These are phyloP conservation scores for Sebastiscus tertius DNA, from an alignment of 2,797 vertebrate genomes.

Conservation along the genomic window DNA sequence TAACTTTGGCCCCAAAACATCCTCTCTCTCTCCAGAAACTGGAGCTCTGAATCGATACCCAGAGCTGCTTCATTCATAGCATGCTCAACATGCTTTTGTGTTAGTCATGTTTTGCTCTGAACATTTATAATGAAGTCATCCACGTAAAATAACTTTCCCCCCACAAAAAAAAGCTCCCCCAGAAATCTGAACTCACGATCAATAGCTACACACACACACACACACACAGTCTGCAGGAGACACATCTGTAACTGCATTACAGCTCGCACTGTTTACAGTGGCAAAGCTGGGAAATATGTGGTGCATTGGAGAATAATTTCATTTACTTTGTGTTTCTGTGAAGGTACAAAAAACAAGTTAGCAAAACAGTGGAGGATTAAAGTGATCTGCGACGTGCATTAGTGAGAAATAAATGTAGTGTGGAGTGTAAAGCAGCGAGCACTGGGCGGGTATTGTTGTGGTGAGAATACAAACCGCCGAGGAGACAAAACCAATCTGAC, in stretches of 20 bases:
- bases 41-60: slow-evolving; percentile 49
- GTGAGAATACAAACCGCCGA: slow-evolving; percentile 62
- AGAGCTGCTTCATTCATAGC: slow-evolving; percentile 28
- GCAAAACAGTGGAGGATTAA: slow-evolving; percentile 38
- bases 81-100: slow-evolving; percentile 9
- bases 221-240: slow-evolving; percentile 40
- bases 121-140: slow-evolving; percentile 50
- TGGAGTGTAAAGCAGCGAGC: slow-evolving; percentile 18
- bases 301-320: slow-evolving; percentile 23
- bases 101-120: slow-evolving; percentile 34
- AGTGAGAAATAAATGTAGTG: slow-evolving; percentile 9
- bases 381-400: slow-evolving; percentile 26
- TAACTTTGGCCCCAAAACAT: slow-evolving; percentile 38
- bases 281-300: slow-evolving; percentile 25
- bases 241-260: slow-evolving; percentile 54
- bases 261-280: slow-evolving; percentile 45
- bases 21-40: slow-evolving; percentile 39
- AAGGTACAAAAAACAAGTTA: slow-evolving; percentile 36
- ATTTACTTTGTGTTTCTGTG: slow-evolving; percentile 45
- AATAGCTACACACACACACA: slow-evolving; percentile 48
- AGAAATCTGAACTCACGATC: slow-evolving; percentile 67
- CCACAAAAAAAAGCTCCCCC: slow-evolving; percentile 40
- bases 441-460: slow-evolving; percentile 53
- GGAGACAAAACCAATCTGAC: slow-evolving; percentile 69
- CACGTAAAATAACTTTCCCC: slow-evolving; percentile 33